Conservation (phyloP, 2,888 invertebrate genomes). For the Cerceris rybyensis region DNA sequence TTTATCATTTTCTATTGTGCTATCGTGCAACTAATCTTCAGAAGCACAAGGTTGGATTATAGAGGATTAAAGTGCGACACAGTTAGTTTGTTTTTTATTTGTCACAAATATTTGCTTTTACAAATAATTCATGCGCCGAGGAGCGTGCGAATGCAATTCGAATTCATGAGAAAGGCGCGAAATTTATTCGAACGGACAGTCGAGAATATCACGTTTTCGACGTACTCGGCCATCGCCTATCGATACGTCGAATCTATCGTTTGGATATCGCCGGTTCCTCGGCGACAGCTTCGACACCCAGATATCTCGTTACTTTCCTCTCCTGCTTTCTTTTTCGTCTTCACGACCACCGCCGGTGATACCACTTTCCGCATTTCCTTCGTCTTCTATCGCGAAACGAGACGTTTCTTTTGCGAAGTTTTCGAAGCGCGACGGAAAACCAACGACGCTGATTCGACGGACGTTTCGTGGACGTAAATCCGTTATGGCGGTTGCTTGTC, state of each 20-base stretch:
- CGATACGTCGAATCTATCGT: not conserved
- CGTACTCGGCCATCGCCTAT: not conserved
- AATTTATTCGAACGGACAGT: too few species aligned
- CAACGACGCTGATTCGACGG: too few species aligned
- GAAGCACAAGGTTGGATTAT: too few species aligned
- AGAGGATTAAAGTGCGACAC: too few species aligned
- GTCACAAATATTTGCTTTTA: too few species aligned
- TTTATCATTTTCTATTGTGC: too few species aligned
- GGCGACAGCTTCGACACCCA: not conserved
- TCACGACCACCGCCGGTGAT: constrained; percentile 7
- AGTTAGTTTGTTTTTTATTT: too few species aligned
- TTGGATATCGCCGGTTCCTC: not conserved
- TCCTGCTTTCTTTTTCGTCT: not conserved
- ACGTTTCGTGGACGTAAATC: too few species aligned
- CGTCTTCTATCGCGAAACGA: not conserved
- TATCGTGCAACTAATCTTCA: too few species aligned
- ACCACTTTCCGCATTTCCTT: not conserved
- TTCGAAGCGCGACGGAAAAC: not conserved
- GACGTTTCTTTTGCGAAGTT: constrained; percentile 16
- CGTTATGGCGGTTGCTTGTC: too few species aligned
- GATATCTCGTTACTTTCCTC: not conserved
- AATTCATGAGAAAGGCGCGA: not conserved
- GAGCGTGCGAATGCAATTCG: not conserved
- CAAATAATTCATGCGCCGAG: not conserved
- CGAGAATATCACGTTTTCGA: not conserved